Percentiles rank a stretch among this genome's conserved stretches.
These are phyloP conservation scores for Napeogenes sylphis DNA, from an alignment of 2,888 invertebrate genomes.

Conservation along the genomic window DNA sequence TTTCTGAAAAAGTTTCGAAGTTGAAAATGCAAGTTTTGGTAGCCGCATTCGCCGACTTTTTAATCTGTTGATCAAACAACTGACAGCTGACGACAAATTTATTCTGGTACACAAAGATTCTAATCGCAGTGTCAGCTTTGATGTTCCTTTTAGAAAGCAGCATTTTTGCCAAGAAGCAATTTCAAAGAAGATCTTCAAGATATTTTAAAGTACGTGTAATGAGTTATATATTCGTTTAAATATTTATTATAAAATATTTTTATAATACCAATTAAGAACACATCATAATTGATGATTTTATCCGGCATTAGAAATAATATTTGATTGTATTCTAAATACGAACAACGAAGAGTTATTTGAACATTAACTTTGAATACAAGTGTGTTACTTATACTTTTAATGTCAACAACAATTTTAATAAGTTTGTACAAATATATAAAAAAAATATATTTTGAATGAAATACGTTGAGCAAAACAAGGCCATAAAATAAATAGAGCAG, in stretches of 20 bases:
- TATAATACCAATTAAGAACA: no score
- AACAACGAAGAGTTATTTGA: no score
- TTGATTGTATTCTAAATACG: no score
- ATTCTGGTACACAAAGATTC: conserved; percentile 65
- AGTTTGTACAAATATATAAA: neutral
- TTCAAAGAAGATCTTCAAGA: conserved; percentile 15
- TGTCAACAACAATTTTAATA: neutral
- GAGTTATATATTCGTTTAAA: neutral
- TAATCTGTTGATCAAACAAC: conserved; percentile 71
- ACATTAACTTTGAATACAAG: no score
- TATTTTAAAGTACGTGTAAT: conserved; percentile 11
- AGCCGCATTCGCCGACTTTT: conserved; percentile 52
- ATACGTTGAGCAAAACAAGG: conserved; percentile 24
- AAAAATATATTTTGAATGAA: neutral
- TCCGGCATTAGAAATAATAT: no score
- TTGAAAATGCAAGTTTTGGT: conserved; percentile 60
- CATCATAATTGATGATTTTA: no score
- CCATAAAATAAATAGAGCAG: conserved; percentile 28
- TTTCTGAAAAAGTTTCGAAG: conserved; percentile 40
- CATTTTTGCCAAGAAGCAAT: conserved; percentile 12
- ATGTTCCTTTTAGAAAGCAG: conserved; percentile 35
- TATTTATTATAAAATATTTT: no score
- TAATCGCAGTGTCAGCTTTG: conserved; percentile 53
- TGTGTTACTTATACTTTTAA: no score
- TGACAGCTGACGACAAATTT: conserved; percentile 65